These are phyloP conservation scores for Saguinus imperator DNA, from an alignment of 2,113 vertebrate species.

Conservation along the genomic window DNA sequence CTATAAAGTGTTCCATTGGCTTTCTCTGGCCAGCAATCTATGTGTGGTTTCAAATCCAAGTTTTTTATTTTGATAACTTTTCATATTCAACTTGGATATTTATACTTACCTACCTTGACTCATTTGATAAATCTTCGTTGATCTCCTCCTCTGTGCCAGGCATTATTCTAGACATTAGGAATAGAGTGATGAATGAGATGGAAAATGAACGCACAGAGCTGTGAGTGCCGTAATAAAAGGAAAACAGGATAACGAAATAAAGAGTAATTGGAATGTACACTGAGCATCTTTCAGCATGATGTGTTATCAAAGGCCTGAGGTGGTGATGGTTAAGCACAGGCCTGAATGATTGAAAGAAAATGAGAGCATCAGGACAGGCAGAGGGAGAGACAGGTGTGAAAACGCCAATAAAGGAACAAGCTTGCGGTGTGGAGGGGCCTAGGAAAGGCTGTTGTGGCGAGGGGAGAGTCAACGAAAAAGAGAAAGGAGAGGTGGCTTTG, in stretches of 20 bases:
- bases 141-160: not conserved
- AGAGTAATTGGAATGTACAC: not conserved
- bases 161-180: not conserved
- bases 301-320: not conserved
- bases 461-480: not conserved
- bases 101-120: not conserved
- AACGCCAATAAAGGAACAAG: not conserved
- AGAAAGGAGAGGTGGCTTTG: not conserved
- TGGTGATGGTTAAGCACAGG: not conserved
- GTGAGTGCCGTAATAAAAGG: not conserved
- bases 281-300: not conserved
- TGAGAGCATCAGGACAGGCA: not conserved
- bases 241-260: not conserved
- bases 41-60: not conserved
- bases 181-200: not conserved
- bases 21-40: not conserved
- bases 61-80: not conserved
- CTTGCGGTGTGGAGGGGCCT: not conserved
- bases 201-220: not conserved
- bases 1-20: not conserved
- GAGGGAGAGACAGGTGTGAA: not conserved
- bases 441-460: not conserved
- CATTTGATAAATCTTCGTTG: not conserved
- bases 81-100: not conserved
- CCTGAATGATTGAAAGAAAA: not conserved